Evolutionary conservation across 2,113 vertebrate species (phyloP).

Genomic region (Scatophagus argus): DNA sequence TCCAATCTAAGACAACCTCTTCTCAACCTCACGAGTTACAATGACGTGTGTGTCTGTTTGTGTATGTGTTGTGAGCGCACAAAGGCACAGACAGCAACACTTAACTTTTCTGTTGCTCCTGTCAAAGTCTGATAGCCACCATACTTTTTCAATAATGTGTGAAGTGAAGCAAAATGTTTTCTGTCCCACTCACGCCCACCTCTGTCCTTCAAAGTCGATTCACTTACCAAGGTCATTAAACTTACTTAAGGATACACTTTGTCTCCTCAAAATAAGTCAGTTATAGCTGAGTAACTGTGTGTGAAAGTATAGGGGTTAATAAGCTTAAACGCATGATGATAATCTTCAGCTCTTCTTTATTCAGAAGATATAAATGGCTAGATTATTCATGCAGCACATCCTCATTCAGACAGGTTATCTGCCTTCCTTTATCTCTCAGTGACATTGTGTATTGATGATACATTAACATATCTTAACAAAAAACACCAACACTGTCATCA

Average conservation of each 20-base stretch:
- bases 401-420: conserved; percentile 15
- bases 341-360: background rate
- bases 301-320: background rate
- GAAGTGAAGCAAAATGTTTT: conserved; percentile 40
- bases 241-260: background rate
- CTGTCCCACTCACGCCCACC: conserved; percentile 43
- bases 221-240: conserved; percentile 38
- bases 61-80: conserved; percentile 10
- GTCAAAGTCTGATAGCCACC: conserved; percentile 57
- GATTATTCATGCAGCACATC: conserved; percentile 20
- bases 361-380: conserved; percentile 1
- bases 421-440: background rate
- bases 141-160: conserved; percentile 49
- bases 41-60: conserved; percentile 13
- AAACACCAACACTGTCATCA: background rate
- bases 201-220: conserved; percentile 24
- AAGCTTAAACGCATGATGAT: background rate
- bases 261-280: conserved; percentile 4
- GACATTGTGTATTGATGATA: background rate
- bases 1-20: conserved; percentile 65
- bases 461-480: background rate
- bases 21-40: conserved; percentile 38
- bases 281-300: background rate
- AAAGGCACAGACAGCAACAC: conserved; percentile 30
- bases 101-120: conserved; percentile 52